phyloP scores from a whole-genome alignment of 2,888 invertebrate genomes.

The Epiperipatus broadwayi region DNA sequence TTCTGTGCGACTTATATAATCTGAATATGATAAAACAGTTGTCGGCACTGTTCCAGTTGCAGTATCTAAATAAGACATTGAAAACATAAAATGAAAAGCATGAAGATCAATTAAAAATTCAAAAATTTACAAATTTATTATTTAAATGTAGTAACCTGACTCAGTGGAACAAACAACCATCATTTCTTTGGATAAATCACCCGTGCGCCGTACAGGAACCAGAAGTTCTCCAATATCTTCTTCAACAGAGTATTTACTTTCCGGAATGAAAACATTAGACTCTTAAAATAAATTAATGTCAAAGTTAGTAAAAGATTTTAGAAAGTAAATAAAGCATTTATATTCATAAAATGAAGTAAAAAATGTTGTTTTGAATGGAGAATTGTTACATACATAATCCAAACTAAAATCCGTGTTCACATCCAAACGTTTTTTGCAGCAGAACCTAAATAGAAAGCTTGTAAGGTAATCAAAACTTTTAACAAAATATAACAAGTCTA shows the following conservation, averaged over 20 bases:
- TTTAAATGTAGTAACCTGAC: too few relatives aligned
- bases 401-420: too few relatives aligned
- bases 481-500: too few relatives aligned
- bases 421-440: too few relatives aligned
- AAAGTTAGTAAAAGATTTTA: background rate
- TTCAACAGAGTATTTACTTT: slow-evolving; percentile 20
- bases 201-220: slow-evolving; percentile 23
- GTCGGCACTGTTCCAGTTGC: slow-evolving; percentile 24
- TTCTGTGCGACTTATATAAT: slow-evolving; percentile 25
- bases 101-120: background rate
- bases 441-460: too few relatives aligned
- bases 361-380: too few relatives aligned
- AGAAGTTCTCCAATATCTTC: slow-evolving; percentile 24
- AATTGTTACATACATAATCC: too few relatives aligned
- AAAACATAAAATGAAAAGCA: background rate
- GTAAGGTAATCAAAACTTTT: too few relatives aligned
- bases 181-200: slow-evolving; percentile 25
- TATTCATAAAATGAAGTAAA: too few relatives aligned
- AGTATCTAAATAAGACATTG: slow-evolving; percentile 20
- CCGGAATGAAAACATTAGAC: slow-evolving; percentile 23
- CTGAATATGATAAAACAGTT: slow-evolving; percentile 25
- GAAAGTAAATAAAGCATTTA: background rate
- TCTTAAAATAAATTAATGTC: slow-evolving; percentile 20
- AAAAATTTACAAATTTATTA: slow-evolving; percentile 11
- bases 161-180: slow-evolving; percentile 26